phyloP scores from a whole-genome alignment of 2,797 vertebrate genomes.

The Urophycis tenuis region DNA sequence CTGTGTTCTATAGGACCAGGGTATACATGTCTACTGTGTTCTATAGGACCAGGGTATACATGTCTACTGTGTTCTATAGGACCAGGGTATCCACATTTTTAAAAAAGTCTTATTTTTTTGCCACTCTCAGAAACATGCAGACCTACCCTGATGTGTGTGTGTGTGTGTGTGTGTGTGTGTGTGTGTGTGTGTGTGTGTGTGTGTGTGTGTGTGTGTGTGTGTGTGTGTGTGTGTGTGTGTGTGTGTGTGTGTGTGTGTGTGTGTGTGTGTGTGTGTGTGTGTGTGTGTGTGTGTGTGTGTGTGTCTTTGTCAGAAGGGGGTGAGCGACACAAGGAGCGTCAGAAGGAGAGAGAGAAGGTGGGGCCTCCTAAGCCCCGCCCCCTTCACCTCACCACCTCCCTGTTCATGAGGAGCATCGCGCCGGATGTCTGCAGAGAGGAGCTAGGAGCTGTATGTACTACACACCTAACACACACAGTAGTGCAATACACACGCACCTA shows the following conservation, averaged over 20 bases:
- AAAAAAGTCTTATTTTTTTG: too few relatives aligned
- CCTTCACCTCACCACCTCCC: slow-evolving; percentile 84
- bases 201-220: slow-evolving; percentile 24
- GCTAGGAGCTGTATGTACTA: slow-evolving; percentile 76
- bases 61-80: too few relatives aligned
- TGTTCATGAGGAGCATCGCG: slow-evolving; percentile 85
- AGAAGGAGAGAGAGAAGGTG: slow-evolving; percentile 67
- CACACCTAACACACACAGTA: neutral
- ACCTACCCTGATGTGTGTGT: neutral
- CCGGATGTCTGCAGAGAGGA: slow-evolving; percentile 85
- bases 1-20: too few relatives aligned
- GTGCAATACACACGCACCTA: too few relatives aligned
- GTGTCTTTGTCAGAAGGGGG: slow-evolving; percentile 34
- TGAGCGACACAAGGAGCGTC: slow-evolving; percentile 51
- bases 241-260: slow-evolving; percentile 16
- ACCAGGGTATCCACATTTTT: too few relatives aligned
- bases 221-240: slow-evolving; percentile 20
- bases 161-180: slow-evolving; percentile 24
- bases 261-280: slow-evolving; percentile 28
- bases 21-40: too few relatives aligned
- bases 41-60: too few relatives aligned
- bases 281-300: slow-evolving; percentile 24
- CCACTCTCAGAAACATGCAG: neutral
- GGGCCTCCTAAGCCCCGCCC: slow-evolving; percentile 70
- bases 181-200: slow-evolving; percentile 23